These are phyloP conservation scores for Mya arenaria DNA, from an alignment of 1,140 invertebrate species.

Conservation along the genomic window DNA sequence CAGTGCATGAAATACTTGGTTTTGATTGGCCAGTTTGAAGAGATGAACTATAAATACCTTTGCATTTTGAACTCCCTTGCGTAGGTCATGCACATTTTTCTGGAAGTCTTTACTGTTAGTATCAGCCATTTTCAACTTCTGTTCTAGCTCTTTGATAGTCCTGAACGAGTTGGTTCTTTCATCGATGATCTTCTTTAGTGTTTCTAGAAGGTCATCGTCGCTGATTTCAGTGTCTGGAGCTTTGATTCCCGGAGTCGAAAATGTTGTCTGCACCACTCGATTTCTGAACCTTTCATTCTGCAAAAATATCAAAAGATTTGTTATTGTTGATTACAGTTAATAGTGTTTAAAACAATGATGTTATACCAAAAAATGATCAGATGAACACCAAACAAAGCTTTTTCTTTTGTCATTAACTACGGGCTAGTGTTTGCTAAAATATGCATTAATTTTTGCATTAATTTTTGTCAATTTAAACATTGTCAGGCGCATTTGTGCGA, in stretches of 20 bases:
- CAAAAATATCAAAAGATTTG: conserved; percentile 49
- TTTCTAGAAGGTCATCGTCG: conserved; percentile 78
- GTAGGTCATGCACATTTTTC: conserved; percentile 68
- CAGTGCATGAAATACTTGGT: no score
- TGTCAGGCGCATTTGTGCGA: no score
- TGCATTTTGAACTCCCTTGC: conserved; percentile 57
- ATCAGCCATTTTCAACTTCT: conserved; percentile 66
- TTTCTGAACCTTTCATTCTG: conserved; percentile 78
- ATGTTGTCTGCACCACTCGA: conserved; percentile 77
- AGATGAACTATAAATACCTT: conserved; percentile 33
- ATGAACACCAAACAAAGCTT: no score
- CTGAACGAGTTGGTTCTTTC: conserved; percentile 71
- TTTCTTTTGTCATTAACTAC: no score
- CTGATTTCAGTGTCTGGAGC: conserved; percentile 76
- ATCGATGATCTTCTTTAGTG: conserved; percentile 75
- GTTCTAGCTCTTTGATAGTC: conserved; percentile 72
- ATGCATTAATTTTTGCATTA: no score
- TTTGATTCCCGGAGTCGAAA: conserved; percentile 75
- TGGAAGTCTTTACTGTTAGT: conserved; percentile 68
- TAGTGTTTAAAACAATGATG: no score
- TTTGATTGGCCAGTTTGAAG: no score
- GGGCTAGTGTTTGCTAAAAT: no score
- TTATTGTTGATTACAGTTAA: not conserved
- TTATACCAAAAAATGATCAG: no score
- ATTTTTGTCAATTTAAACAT: no score